A percentile compares a stretch with the other conserved stretches of the same genome.
phyloP scores from a whole-genome alignment of 2,888 invertebrate species.

The Thyatira batis region DNA sequence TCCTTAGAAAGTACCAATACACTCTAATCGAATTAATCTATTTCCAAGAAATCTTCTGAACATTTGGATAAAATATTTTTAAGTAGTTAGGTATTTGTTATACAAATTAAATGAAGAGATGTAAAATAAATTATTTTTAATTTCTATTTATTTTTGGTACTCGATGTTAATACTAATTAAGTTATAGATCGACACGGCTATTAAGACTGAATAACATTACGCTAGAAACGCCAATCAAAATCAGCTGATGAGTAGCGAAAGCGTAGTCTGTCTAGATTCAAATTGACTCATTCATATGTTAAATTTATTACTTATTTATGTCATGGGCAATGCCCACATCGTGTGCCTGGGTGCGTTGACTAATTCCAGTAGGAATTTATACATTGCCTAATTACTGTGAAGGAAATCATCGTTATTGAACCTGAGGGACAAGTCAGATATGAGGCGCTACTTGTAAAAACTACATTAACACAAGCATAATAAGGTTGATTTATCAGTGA shows the following conservation, averaged over 20 bases:
- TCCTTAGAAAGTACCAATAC: background rate
- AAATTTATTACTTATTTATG: background rate
- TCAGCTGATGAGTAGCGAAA: constrained; percentile 27
- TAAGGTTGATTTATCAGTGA: too few species aligned
- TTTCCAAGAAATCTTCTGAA: background rate
- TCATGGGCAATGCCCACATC: background rate
- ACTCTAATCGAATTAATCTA: background rate
- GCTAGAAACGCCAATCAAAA: constrained; percentile 46
- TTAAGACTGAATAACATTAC: constrained; percentile 35
- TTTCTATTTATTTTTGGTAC: background rate
- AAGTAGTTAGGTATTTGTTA: too few species aligned
- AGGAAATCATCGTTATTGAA: too few species aligned
- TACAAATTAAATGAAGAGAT: too few species aligned
- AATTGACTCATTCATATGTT: constrained; percentile 1
- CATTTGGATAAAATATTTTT: too few species aligned
- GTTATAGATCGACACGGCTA: constrained; percentile 19
- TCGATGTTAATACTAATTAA: background rate
- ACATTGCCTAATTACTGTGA: background rate
- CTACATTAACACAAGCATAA: too few species aligned
- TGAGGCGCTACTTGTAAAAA: too few species aligned
- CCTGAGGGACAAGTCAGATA: too few species aligned
- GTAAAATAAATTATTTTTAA: background rate
- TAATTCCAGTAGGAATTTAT: background rate
- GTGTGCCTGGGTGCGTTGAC: background rate
- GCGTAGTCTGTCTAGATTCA: constrained; percentile 6